These are phyloP conservation scores for Ryuthela nishihirai DNA, from an alignment of 2,888 invertebrate genomes.

Conservation along the genomic window DNA sequence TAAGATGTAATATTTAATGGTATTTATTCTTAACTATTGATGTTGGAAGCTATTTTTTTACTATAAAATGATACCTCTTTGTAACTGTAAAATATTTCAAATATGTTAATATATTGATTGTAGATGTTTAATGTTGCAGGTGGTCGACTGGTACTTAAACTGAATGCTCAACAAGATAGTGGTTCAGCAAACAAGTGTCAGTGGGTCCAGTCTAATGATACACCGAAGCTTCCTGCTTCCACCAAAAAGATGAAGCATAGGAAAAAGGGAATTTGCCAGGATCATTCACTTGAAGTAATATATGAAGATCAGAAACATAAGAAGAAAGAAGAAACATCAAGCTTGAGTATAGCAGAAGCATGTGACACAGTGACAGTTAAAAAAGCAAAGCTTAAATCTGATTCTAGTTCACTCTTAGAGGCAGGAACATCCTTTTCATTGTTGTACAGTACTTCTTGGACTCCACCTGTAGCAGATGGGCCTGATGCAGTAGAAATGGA, in stretches of 20 bases:
- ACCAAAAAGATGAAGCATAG: slow-evolving; percentile 21
- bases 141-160: slow-evolving; percentile 43
- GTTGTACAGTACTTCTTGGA: slow-evolving; percentile 29
- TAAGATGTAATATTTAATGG: too few species aligned
- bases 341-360: not conserved
- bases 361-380: slow-evolving; percentile 2
- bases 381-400: slow-evolving; percentile 22
- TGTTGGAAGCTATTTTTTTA: too few species aligned
- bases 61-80: too few species aligned
- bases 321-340: slow-evolving; percentile 9
- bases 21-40: too few species aligned
- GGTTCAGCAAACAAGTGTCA: slow-evolving; percentile 40
- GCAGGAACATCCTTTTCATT: slow-evolving; percentile 6
- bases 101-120: not conserved
- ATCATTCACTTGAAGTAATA: slow-evolving; percentile 1
- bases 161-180: slow-evolving; percentile 43
- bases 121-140: slow-evolving; percentile 12
- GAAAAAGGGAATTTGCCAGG: slow-evolving; percentile 17
- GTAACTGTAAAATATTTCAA: not conserved
- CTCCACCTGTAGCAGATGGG: slow-evolving; percentile 30
- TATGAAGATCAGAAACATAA: slow-evolving; percentile 2
- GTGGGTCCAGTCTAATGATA: slow-evolving; percentile 42
- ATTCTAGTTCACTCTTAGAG: slow-evolving; percentile 4
- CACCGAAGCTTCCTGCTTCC: slow-evolving; percentile 28
- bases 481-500: slow-evolving; percentile 25